Conservation (phyloP, 2,797 vertebrate species). For the Carduelis carduelis region DNA sequence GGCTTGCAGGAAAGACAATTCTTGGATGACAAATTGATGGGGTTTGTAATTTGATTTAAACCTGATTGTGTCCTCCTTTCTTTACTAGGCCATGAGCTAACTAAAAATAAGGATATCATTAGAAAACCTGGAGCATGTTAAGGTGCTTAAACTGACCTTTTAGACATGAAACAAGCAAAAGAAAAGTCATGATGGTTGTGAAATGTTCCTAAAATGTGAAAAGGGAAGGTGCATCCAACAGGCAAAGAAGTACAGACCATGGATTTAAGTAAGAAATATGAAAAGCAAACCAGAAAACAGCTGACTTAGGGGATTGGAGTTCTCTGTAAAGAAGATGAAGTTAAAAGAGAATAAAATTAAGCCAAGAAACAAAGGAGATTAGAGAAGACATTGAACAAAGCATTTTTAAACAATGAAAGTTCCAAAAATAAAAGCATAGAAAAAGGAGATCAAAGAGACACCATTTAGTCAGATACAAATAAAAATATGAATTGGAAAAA, state of each 20-base stretch:
- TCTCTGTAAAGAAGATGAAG: not conserved
- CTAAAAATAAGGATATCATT: not conserved
- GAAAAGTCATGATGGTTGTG: not conserved
- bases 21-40: not conserved
- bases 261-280: not conserved
- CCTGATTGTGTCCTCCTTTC: not conserved
- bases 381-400: not conserved
- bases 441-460: not conserved
- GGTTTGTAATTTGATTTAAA: not conserved
- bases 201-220: not conserved
- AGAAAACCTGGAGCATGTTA: not conserved
- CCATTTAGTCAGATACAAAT: not conserved
- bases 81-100: not conserved
- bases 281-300: not conserved
- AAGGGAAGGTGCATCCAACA: not conserved
- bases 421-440: not conserved
- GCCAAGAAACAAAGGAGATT: not conserved
- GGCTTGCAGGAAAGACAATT: not conserved
- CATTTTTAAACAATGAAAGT: not conserved
- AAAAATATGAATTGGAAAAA: not conserved
- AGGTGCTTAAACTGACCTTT: not conserved
- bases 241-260: not conserved
- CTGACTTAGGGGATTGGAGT: not conserved
- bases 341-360: conserved; percentile 21
- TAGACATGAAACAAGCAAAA: not conserved